Base-by-base conservation (phyloP, 2,797 vertebrate genomes). In the Syncerus caffer region DNA sequence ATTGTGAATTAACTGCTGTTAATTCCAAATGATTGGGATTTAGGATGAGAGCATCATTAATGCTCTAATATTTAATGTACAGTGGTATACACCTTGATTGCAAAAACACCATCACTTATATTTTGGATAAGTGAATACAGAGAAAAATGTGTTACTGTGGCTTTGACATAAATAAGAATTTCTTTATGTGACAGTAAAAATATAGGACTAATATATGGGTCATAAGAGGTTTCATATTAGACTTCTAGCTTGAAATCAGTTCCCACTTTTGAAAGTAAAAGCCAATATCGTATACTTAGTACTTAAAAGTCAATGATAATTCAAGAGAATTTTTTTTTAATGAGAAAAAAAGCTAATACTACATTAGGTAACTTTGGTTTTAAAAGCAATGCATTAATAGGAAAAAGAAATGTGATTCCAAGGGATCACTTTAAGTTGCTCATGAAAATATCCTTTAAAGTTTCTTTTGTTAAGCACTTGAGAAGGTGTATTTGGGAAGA, bases 241-340 rank as follows among this genome's bases (percentile, higher is more conserved):
- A 92, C 38, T 92, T 85, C 47, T 84, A 21, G 34, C 38, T 94
- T 96, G 58, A 96, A 92, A 86, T 74, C 29, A 93, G 58, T 96
- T 93, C 14, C 92, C 29, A 62, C 9, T 82, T 97, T 55, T 60
- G 74, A 71, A 95, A 74, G 53, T 47, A 64, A 96, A 97, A 91
- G 47, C 55, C 78, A 94, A 21, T 45, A 85, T 80, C 62, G 57
- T 31, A 51, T 84, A 19, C 71, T 94, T 45, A 78, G 0, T 93
- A 50, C 42, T 95, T 90, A 58, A 88, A 74, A 94, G 86, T 21
- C 29, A 85, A 27, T 64, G 12, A 38, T 78, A 38, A 71, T 57
- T 71, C 4, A 12, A 50, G 25, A 71, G 5, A 31, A 57, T 84
- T 9, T 34, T 95, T 95, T 95, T 90, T 47, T 50, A 47, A 42